These are phyloP conservation scores for Axinella damicornis DNA, from an alignment of 37 sponge, comb jelly and placozoan species.

Conservation along the genomic window DNA sequence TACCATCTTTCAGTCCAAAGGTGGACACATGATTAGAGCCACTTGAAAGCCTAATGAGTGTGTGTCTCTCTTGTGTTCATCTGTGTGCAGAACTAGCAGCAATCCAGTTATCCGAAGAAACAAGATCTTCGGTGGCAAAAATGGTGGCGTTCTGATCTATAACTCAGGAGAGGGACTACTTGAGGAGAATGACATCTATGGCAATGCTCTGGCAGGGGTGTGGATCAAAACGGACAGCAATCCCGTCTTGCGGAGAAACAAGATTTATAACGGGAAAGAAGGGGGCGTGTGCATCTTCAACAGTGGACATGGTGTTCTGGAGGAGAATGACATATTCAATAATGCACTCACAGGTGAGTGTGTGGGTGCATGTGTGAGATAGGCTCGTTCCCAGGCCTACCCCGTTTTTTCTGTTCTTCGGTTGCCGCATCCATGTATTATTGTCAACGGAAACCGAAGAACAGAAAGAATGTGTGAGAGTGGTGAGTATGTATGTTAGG, in stretches of 20 bases:
- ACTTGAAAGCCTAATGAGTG: no score
- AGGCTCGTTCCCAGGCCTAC: no score
- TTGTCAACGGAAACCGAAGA: no score
- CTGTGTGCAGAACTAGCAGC: conserved; percentile 68
- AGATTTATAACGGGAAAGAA: conserved; percentile 89
- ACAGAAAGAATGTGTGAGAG: no score
- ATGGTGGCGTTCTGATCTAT: conserved; percentile 87
- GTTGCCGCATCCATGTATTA: no score
- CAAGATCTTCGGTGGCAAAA: conserved; percentile 86
- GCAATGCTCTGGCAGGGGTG: conserved; percentile 88
- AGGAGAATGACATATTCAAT: conserved; percentile 88
- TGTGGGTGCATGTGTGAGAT: no score
- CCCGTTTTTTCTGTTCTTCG: no score
- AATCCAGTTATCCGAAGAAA: conserved; percentile 77
- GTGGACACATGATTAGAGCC: no score
- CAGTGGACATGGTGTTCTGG: conserved; percentile 78
- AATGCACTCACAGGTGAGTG: conserved; percentile 73
- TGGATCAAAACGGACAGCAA: conserved; percentile 90
- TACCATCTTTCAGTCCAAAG: no score
- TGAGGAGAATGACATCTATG: conserved; percentile 83
- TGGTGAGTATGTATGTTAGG: neutral
- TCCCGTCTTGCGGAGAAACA: conserved; percentile 78
- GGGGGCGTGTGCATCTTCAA: conserved; percentile 88
- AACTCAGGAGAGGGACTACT: conserved; percentile 80
- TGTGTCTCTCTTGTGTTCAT: neutral